Evolutionary conservation across 2,113 vertebrate genomes (phyloP), one percentile per base, ranked within the genome.

Genomic region (Phocoena sinus): DNA sequence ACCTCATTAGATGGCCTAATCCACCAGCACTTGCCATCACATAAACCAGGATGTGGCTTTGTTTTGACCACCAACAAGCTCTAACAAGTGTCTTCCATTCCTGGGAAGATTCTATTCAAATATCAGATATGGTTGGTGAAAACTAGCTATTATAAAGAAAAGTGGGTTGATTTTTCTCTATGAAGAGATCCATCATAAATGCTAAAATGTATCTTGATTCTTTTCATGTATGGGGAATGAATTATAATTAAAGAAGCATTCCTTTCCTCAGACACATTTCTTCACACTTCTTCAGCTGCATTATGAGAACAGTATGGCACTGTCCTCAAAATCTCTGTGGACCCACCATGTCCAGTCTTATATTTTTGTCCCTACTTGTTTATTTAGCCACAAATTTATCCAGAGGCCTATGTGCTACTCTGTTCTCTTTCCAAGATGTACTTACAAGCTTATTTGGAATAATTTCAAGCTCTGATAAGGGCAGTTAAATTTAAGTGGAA

Each of bases 361-460:
- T 2, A 15, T 81, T 90, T 63, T 79, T 60, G 26, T 31, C 17
- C 41, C 36, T 53, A 20, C 31, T n/a, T 2, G 3, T 58, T 81
- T 79, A 25, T 44, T 81, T 28, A 89, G 82, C 68, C n/a, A 65
- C 73, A 53, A 4, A 71, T 83, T 73, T 63, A 89, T 71, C 18
- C 44, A 84, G 82, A 80, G 58, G 63, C 25, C 25, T 74, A 11
- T 6, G 2, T 68, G 18, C 18, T 94, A 63, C 41, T 70, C 71
- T 86, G 28, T 89, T 95, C 83, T 95, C 33, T 88, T 96, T 96
- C 79, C 65, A 94, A 89, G 62, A 86, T 65, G 15, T 44, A 60
- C 38, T 85, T 92, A 44, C 6, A 73, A 63, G 67, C 56, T 89
- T 50, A 91, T 94, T 71, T 80, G 50, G 63, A 93, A 89, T 76